These are phyloP conservation scores for Nomada flava DNA, from an alignment of 2,888 invertebrate genomes.

Conservation along the genomic window DNA sequence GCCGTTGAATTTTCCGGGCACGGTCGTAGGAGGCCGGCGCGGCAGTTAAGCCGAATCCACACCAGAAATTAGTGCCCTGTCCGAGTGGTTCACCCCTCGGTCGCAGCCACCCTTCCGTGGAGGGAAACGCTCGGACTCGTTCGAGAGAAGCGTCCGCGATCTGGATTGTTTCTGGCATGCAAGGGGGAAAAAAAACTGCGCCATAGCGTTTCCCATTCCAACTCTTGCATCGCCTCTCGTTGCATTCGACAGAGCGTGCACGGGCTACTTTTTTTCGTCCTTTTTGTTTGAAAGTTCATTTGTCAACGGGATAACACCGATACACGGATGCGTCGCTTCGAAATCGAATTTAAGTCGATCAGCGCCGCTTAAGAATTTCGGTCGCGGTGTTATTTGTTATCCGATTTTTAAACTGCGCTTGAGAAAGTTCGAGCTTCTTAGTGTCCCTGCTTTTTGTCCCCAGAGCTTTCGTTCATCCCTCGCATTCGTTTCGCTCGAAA, in stretches of 20 bases:
- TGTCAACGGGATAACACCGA: conserved; percentile 31
- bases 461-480: neutral
- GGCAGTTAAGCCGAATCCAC: conserved; percentile 74
- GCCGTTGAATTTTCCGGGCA: conserved; percentile 64
- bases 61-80: conserved; percentile 68
- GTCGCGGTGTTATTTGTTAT: conserved; percentile 15
- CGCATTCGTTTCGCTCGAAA: neutral
- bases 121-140: conserved; percentile 15
- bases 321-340: conserved; percentile 23
- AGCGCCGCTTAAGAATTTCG: neutral
- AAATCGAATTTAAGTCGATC: conserved; percentile 22
- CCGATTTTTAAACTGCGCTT: conserved; percentile 1
- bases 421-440: neutral
- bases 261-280: too few relatives aligned
- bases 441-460: neutral
- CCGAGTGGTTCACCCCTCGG: conserved; percentile 14
- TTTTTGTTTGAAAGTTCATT: conserved; percentile 36
- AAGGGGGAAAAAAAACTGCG: conserved; percentile 18
- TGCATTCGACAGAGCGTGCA: too few relatives aligned
- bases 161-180: conserved; percentile 60
- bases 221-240: neutral
- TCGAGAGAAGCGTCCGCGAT: conserved; percentile 42
- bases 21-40: conserved; percentile 29
- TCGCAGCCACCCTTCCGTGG: neutral
- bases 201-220: conserved; percentile 9